Conservation (phyloP, 2,113 vertebrate genomes). For the Rostratula benghalensis region DNA sequence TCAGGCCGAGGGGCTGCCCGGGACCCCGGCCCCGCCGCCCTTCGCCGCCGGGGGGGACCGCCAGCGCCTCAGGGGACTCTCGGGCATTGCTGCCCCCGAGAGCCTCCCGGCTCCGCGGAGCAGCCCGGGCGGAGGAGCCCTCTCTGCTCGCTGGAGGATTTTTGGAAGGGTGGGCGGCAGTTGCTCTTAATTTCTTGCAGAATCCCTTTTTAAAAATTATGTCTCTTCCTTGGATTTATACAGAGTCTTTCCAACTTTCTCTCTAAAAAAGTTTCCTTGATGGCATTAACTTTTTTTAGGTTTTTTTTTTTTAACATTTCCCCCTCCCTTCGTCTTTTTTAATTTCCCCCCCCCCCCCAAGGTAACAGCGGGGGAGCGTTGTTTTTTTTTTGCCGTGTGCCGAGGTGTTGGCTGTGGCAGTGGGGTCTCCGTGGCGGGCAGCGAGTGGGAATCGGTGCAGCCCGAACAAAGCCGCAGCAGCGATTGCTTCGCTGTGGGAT, state of each 20-base stretch:
- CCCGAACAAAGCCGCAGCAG: constrained; percentile 48
- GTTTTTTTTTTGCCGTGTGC: not conserved
- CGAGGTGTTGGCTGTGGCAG: not conserved
- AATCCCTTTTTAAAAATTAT: not conserved
- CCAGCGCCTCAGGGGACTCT: not conserved
- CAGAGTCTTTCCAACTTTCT: not conserved
- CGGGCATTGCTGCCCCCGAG: not conserved
- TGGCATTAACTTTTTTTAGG: not conserved
- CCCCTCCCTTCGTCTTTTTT: not conserved
- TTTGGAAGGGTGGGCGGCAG: not conserved
- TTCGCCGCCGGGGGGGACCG: not conserved
- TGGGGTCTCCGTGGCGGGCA: not conserved
- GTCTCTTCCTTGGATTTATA: not conserved
- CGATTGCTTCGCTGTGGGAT: constrained; percentile 3
- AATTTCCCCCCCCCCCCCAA: not conserved
- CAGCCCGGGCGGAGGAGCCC: not conserved
- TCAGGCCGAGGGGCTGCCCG: not conserved
- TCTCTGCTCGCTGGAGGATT: not conserved
- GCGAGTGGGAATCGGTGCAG: not conserved
- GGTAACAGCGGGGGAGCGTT: not conserved
- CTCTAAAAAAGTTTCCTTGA: constrained; percentile 23
- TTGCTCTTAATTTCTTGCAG: not conserved
- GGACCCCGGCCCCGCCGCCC: not conserved
- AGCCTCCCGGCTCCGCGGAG: not conserved
- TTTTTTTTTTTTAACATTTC: not conserved